Evolutionary conservation across 1,140 invertebrate genomes (phyloP).

Genomic region (Linepithema humile): DNA sequence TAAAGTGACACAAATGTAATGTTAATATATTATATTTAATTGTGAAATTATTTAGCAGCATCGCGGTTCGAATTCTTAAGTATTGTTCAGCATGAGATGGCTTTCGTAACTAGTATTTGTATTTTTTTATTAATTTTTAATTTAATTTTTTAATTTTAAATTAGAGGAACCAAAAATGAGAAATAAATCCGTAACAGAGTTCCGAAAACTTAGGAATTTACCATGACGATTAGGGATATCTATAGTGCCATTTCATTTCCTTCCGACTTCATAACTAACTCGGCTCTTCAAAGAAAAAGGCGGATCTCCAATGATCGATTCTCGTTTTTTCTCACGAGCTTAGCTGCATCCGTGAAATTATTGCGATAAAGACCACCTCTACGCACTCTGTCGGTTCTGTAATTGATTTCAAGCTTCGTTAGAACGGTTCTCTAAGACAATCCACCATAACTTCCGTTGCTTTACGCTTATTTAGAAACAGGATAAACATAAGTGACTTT

Average conservation of each 20-base stretch:
- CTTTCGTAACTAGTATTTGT: neutral
- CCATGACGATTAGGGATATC: slow-evolving; percentile 25
- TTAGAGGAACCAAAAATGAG: neutral
- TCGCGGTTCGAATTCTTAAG: neutral
- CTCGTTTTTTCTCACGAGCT: slow-evolving; percentile 3
- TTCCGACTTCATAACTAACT: slow-evolving; percentile 16
- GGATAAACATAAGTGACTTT: slow-evolving; percentile 30
- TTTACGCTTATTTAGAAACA: slow-evolving; percentile 21
- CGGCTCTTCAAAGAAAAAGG: neutral
- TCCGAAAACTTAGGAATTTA: slow-evolving; percentile 1
- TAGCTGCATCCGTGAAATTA: slow-evolving; percentile 63
- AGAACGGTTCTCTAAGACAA: slow-evolving; percentile 8
- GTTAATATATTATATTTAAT: neutral
- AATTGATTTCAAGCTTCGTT: slow-evolving; percentile 76
- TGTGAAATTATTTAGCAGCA: neutral
- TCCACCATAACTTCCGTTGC: neutral
- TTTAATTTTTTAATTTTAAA: neutral
- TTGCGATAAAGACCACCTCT: slow-evolving; percentile 49
- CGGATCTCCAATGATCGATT: neutral
- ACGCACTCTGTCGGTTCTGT: slow-evolving; percentile 49
- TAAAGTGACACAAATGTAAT: neutral
- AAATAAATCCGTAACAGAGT: neutral
- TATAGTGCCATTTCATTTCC: slow-evolving; percentile 57
- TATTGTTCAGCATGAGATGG: neutral
- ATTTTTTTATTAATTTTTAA: neutral